Conservation (phyloP, 2,113 vertebrate species). For the Saguinus midas region DNA sequence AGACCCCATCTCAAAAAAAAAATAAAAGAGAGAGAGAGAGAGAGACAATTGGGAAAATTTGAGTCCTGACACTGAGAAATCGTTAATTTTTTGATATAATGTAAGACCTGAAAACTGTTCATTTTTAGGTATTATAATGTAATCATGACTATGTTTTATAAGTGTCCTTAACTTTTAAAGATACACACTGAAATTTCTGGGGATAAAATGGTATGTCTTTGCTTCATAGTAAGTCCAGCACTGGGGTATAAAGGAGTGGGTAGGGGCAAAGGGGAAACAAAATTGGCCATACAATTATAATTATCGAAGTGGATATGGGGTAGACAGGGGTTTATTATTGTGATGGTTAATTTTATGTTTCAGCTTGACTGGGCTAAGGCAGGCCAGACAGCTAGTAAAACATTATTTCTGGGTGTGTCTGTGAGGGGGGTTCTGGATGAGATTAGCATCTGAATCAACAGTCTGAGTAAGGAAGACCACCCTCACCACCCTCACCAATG, state of each 20-base stretch:
- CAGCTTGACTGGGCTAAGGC: not conserved
- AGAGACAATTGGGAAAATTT: not conserved
- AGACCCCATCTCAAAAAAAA: too few relatives aligned
- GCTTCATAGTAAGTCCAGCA: not conserved
- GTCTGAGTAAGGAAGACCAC: not conserved
- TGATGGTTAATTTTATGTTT: not conserved
- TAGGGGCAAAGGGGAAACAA: not conserved
- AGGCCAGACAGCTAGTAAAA: not conserved
- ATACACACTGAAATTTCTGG: not conserved
- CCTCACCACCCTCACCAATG: too few relatives aligned
- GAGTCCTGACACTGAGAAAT: not conserved
- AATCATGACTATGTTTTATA: not conserved
- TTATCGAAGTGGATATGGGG: not conserved
- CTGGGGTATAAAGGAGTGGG: not conserved
- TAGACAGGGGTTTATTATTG: not conserved
- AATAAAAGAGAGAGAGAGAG: too few relatives aligned
- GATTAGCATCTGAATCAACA: not conserved
- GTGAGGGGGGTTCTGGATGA: not conserved
- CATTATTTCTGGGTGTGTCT: not conserved
- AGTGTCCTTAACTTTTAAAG: constrained; percentile 2
- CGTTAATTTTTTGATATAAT: not conserved
- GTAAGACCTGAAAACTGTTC: not conserved
- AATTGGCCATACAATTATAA: not conserved
- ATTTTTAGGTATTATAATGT: not conserved
- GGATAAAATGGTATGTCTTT: not conserved